phyloP scores from a whole-genome alignment of 2,113 vertebrate genomes.

The Hucho hucho region DNA sequence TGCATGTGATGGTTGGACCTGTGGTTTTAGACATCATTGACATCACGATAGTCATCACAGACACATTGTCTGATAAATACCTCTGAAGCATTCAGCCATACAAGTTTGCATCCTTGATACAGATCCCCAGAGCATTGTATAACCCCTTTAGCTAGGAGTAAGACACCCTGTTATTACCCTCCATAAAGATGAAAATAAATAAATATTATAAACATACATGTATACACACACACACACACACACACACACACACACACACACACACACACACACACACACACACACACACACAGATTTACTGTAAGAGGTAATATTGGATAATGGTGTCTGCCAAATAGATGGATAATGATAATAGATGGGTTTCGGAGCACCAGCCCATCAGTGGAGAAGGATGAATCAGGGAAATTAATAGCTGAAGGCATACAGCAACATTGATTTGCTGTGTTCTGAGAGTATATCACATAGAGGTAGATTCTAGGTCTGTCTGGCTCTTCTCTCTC shows the following conservation, averaged over 20 bases:
- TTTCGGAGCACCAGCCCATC: conserved; percentile 31
- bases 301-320: conserved; percentile 24
- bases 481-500: neutral
- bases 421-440: neutral
- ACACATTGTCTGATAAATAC: neutral
- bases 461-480: neutral
- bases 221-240: no score
- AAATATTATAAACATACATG: no score
- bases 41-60: neutral
- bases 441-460: neutral
- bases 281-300: conserved; percentile 28
- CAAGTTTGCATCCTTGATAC: neutral
- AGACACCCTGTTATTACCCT: conserved; percentile 44
- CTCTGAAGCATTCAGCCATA: neutral
- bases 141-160: conserved; percentile 36
- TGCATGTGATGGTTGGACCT: neutral
- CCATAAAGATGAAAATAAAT: conserved; percentile 43
- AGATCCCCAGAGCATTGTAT: conserved; percentile 35
- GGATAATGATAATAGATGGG: conserved; percentile 47
- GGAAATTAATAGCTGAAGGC: conserved; percentile 34
- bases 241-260: no score
- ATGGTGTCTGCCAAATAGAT: conserved; percentile 36
- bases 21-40: neutral
- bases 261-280: no score
- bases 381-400: conserved; percentile 11